These are phyloP conservation scores for Epinotia brunnichana DNA, from an alignment of 2,888 invertebrate species.

Conservation along the genomic window DNA sequence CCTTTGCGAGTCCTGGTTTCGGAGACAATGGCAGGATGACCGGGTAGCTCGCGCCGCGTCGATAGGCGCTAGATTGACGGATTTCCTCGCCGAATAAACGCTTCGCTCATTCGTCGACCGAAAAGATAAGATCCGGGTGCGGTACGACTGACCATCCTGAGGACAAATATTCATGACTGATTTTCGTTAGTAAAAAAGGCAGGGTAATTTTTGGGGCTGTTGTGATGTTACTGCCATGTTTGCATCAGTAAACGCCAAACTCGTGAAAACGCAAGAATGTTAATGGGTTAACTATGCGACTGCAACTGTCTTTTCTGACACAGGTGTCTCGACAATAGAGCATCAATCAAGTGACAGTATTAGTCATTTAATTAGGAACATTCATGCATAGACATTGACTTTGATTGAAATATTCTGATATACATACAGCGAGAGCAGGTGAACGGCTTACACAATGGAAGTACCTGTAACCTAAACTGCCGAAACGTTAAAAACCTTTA, in stretches of 20 bases:
- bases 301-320: not conserved
- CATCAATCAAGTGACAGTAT: not conserved
- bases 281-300: not conserved
- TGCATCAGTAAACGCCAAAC: not conserved
- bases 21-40: slow-evolving; percentile 66
- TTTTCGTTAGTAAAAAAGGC: not conserved
- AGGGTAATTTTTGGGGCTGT: too few species aligned
- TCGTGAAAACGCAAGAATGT: not conserved
- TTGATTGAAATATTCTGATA: too few species aligned
- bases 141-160: slow-evolving; percentile 77
- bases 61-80: slow-evolving; percentile 63
- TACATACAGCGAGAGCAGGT: not conserved
- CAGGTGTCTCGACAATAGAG: not conserved
- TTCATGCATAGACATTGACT: not conserved
- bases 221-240: not conserved
- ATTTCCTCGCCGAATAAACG: slow-evolving; percentile 69
- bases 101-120: slow-evolving; percentile 76
- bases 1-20: slow-evolving; percentile 55
- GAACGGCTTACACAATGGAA: slow-evolving; percentile 5
- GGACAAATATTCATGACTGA: slow-evolving; percentile 48
- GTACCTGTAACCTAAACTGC: slow-evolving; percentile 17
- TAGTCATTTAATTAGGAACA: not conserved
- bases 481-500: not conserved
- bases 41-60: slow-evolving; percentile 62
- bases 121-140: slow-evolving; percentile 75